Conservation (phyloP, 2,113 vertebrate genomes). For the Tichodroma muraria region DNA sequence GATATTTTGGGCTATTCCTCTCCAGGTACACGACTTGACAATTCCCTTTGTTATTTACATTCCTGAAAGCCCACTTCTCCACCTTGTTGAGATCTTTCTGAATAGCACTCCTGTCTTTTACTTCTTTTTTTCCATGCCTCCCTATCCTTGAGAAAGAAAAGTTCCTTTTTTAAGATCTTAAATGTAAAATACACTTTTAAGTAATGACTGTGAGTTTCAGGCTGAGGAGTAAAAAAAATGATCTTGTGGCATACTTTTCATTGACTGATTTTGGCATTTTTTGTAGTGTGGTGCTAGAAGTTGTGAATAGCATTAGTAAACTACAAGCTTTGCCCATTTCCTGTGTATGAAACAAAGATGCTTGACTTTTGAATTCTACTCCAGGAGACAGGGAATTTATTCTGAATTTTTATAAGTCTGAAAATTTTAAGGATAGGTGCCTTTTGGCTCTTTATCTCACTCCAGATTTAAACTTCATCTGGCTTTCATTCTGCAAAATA, state of each 20-base stretch:
- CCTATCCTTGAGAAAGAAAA: not conserved
- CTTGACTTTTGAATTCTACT: not conserved
- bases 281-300: not conserved
- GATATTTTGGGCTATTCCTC: not conserved
- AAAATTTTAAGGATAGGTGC: not conserved
- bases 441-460: not conserved
- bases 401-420: not conserved
- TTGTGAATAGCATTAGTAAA: not conserved
- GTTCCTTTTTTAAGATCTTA: not conserved
- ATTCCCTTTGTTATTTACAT: not conserved
- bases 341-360: not conserved
- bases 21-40: not conserved
- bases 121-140: not conserved
- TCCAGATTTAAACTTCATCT: not conserved
- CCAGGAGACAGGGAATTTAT: not conserved
- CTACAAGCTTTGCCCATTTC: not conserved
- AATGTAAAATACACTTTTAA: not conserved
- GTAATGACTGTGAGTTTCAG: not conserved
- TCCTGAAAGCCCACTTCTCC: not conserved
- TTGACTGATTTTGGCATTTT: not conserved
- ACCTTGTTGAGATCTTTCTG: not conserved
- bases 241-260: not conserved
- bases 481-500: not conserved
- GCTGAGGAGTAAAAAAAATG: not conserved
- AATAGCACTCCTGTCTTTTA: not conserved